phyloP scores from a whole-genome alignment of 2,888 invertebrate species.

The Ormia ochracea region DNA sequence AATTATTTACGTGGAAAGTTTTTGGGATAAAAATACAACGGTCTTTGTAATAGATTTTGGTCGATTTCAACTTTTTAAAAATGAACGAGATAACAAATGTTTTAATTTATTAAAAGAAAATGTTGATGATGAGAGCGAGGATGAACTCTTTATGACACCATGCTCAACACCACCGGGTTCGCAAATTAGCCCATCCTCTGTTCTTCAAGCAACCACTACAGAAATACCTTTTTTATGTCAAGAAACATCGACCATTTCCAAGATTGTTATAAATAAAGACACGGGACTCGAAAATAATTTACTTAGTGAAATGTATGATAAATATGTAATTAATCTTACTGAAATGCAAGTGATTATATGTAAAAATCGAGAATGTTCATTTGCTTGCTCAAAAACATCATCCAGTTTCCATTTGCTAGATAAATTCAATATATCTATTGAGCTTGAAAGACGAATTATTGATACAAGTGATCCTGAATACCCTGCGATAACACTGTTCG shows the following conservation, averaged over 20 bases:
- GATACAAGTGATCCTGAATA: constrained; percentile 90
- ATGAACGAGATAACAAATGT: constrained; percentile 69
- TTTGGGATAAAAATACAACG: constrained; percentile 84
- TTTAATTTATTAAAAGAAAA: constrained; percentile 25
- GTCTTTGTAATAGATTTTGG: constrained; percentile 95
- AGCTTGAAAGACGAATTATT: constrained; percentile 88
- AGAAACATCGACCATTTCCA: constrained; percentile 79
- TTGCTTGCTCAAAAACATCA: constrained; percentile 89
- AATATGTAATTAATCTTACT: constrained; percentile 87
- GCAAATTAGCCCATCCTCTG: constrained; percentile 80
- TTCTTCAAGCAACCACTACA: constrained; percentile 64
- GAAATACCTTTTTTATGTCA: constrained; percentile 62
- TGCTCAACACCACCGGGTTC: constrained; percentile 92
- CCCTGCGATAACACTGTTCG: constrained; percentile 89
- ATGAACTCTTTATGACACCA: constrained; percentile 88
- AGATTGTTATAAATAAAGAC: constrained; percentile 80
- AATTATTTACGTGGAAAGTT: constrained; percentile 91
- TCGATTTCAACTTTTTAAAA: constrained; percentile 79
- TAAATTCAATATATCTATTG: constrained; percentile 83
- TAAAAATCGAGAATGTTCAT: constrained; percentile 91
- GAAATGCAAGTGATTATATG: constrained; percentile 93
- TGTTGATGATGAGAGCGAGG: constrained; percentile 70
- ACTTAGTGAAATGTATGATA: constrained; percentile 85
- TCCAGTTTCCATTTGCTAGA: constrained; percentile 92
- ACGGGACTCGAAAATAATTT: constrained; percentile 80